Conservation (phyloP, 2,797 vertebrate genomes). For the Gymnothorax reevesii region DNA sequence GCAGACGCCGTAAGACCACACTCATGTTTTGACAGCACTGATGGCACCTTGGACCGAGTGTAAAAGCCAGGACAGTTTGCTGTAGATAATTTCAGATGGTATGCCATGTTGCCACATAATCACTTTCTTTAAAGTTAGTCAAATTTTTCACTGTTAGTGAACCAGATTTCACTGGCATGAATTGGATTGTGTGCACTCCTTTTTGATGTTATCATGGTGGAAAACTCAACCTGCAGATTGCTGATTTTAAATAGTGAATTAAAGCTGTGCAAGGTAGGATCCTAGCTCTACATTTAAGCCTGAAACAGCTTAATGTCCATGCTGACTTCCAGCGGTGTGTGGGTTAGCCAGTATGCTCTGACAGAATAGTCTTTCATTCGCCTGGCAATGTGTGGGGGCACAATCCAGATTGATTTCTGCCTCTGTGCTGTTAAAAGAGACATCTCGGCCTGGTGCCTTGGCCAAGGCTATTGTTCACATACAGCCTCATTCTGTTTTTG, state of each 20-base stretch:
- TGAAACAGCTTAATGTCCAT: background rate
- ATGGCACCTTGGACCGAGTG: background rate
- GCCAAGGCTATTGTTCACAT: slow-evolving; percentile 32
- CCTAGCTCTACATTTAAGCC: background rate
- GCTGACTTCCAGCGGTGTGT: background rate
- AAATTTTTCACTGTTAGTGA: background rate
- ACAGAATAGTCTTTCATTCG: slow-evolving; percentile 28
- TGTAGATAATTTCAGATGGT: background rate
- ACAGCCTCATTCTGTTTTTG: slow-evolving; percentile 10
- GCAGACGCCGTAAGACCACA: too few species aligned
- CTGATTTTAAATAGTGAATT: background rate
- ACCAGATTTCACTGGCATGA: background rate
- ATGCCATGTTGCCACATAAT: background rate
- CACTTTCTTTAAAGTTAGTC: background rate
- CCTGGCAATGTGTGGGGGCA: slow-evolving; percentile 20
- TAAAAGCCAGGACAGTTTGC: background rate
- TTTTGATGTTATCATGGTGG: background rate
- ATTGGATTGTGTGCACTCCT: background rate
- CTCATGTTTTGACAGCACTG: too few species aligned
- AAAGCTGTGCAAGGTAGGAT: background rate
- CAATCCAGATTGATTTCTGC: background rate
- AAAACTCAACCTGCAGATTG: slow-evolving; percentile 14
- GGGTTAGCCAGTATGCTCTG: background rate
- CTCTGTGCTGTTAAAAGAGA: slow-evolving; percentile 13
- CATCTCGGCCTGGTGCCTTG: slow-evolving; percentile 14